These are phyloP conservation scores for Dasypus novemcinctus DNA, from an alignment of 2,113 vertebrate genomes.

Conservation along the genomic window DNA sequence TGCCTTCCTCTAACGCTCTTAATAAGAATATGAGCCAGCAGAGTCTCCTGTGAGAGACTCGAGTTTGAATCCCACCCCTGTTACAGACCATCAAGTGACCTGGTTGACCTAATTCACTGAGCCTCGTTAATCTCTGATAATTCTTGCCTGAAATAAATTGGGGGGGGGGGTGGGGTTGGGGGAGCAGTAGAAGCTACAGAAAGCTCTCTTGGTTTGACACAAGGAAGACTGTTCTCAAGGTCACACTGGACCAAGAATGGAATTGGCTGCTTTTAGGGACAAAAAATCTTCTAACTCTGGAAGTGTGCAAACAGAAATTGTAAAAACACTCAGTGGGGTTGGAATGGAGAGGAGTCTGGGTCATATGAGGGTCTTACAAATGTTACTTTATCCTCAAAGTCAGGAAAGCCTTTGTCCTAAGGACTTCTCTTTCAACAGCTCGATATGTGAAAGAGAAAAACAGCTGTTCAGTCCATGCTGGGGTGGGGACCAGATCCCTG, in stretches of 20 bases:
- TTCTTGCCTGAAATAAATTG: not conserved
- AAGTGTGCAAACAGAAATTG: not conserved
- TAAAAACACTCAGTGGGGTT: not conserved
- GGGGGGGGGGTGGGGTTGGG: not conserved
- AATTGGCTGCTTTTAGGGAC: not conserved
- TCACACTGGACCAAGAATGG: not conserved
- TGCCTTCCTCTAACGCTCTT: not conserved
- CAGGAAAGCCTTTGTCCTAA: not conserved
- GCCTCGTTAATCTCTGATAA: not conserved
- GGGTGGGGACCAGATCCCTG: accelerated
- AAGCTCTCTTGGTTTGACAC: not conserved
- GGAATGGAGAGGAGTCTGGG: no score
- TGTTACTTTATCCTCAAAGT: not conserved
- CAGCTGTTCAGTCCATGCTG: not conserved
- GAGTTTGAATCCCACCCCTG: not conserved
- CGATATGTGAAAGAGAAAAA: not conserved
- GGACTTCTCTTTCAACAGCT: not conserved
- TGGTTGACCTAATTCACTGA: not conserved
- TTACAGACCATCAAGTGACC: not conserved
- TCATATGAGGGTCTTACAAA: not conserved
- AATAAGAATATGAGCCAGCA: not conserved
- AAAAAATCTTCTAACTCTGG: not conserved
- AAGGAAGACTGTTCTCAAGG: not conserved
- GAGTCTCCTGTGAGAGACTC: not conserved
- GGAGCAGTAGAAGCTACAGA: no score